Evolutionary conservation across 2,888 invertebrate genomes (phyloP).

Genomic region (Euproctis similis): DNA sequence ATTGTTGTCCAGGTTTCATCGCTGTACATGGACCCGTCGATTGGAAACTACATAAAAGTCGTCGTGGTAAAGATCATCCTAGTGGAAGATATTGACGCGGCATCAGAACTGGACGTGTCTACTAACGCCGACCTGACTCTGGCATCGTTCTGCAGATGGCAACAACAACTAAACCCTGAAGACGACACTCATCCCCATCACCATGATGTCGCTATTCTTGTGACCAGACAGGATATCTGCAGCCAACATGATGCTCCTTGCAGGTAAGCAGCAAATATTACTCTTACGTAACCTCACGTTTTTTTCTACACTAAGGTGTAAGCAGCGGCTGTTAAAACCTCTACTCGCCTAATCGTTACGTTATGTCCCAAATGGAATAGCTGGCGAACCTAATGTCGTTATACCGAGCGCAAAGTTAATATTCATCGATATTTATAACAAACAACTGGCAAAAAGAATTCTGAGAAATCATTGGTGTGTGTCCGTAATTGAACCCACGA

Average conservation of each 20-base stretch:
- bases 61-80: constrained; percentile 91
- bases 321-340: too few species aligned
- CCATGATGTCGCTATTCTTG: constrained; percentile 91
- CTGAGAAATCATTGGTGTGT: too few species aligned
- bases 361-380: too few species aligned
- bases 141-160: constrained; percentile 91
- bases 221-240: constrained; percentile 87
- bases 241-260: constrained; percentile 73
- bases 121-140: constrained; percentile 89
- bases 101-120: constrained; percentile 81
- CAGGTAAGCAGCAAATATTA: constrained; percentile 66
- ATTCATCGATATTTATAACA: too few species aligned
- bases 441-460: too few species aligned
- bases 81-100: constrained; percentile 79
- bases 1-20: constrained; percentile 77
- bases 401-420: too few species aligned
- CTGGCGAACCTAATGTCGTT: too few species aligned
- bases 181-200: constrained; percentile 89
- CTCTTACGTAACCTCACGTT: too few species aligned
- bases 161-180: constrained; percentile 82
- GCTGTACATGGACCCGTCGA: constrained; percentile 89
- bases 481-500: too few species aligned
- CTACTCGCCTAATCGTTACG: too few species aligned
- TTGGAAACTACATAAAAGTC: constrained; percentile 92
- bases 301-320: too few species aligned